phyloP scores from a whole-genome alignment of 2,113 vertebrate genomes.

The Syngnathus scovelli region DNA sequence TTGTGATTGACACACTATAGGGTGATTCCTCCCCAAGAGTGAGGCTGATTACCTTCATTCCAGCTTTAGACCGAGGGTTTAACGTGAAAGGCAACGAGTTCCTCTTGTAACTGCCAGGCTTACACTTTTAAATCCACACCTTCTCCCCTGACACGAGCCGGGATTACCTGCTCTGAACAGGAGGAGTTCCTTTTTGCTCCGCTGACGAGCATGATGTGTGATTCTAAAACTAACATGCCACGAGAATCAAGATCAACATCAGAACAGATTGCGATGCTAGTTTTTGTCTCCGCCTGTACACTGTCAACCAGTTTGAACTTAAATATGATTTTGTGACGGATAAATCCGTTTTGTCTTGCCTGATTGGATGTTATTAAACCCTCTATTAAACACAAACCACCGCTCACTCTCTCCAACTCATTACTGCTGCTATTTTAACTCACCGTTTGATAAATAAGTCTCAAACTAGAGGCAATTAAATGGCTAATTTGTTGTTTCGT shows the following conservation, averaged over 20 bases:
- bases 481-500: slow-evolving; percentile 45
- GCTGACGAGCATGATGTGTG: background rate
- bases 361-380: slow-evolving; percentile 3
- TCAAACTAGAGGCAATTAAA: slow-evolving; percentile 48
- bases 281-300: slow-evolving; percentile 12
- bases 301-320: slow-evolving; percentile 4
- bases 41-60: slow-evolving; percentile 35
- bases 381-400: slow-evolving; percentile 22
- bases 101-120: slow-evolving; percentile 36
- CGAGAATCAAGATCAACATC: slow-evolving; percentile 17
- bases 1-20: slow-evolving; percentile 1
- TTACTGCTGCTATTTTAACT: slow-evolving; percentile 41
- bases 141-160: slow-evolving; percentile 25
- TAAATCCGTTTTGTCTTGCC: slow-evolving; percentile 10
- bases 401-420: slow-evolving; percentile 15
- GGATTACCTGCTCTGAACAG: slow-evolving; percentile 41
- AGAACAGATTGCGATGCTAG: too few species aligned
- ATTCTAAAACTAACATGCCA: slow-evolving; percentile 11
- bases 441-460: slow-evolving; percentile 35
- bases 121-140: slow-evolving; percentile 47
- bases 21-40: slow-evolving; percentile 13
- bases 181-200: slow-evolving; percentile 15
- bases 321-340: background rate
- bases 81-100: slow-evolving; percentile 39
- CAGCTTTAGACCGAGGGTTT: slow-evolving; percentile 25